A percentile compares a stretch with the other conserved stretches of the same genome.
Evolutionary conservation across 2,888 invertebrate genomes (phyloP).

Genomic region (Dryocosmus kuriphilus): DNA sequence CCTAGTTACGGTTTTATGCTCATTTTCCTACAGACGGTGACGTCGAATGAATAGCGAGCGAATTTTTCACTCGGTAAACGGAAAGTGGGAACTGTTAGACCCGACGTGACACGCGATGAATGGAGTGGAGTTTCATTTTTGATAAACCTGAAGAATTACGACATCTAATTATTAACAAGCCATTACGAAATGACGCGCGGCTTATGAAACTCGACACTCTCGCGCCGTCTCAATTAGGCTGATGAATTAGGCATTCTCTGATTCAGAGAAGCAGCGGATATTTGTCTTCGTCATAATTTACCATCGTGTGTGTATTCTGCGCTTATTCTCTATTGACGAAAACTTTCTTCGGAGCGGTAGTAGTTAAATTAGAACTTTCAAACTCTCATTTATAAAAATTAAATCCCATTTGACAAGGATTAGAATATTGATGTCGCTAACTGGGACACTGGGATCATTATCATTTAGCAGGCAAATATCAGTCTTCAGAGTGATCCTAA

Average conservation of each 20-base stretch:
- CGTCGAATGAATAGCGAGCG: background rate
- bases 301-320: background rate
- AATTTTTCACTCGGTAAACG: constrained; percentile 36
- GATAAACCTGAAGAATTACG: constrained; percentile 59
- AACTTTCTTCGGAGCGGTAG: no score
- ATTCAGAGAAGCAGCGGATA: constrained; percentile 59
- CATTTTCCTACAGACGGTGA: no score
- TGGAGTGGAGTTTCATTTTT: constrained; percentile 19
- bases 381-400: no score
- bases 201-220: constrained; percentile 57
- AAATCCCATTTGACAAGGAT: no score
- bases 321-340: no score
- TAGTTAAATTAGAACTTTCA: no score
- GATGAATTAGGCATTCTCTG: constrained; percentile 66
- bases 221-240: constrained; percentile 66
- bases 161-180: constrained; percentile 63
- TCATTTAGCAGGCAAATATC: no score
- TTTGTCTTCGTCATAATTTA: constrained; percentile 66
- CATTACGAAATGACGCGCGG: constrained; percentile 63
- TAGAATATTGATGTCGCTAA: no score
- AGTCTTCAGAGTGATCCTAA: no score
- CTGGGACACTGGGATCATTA: no score
- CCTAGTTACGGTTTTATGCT: no score
- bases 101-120: constrained; percentile 27
- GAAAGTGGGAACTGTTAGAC: constrained; percentile 35